Conservation (phyloP, 1,140 invertebrate species). For the Neotoxoptera formosana region DNA sequence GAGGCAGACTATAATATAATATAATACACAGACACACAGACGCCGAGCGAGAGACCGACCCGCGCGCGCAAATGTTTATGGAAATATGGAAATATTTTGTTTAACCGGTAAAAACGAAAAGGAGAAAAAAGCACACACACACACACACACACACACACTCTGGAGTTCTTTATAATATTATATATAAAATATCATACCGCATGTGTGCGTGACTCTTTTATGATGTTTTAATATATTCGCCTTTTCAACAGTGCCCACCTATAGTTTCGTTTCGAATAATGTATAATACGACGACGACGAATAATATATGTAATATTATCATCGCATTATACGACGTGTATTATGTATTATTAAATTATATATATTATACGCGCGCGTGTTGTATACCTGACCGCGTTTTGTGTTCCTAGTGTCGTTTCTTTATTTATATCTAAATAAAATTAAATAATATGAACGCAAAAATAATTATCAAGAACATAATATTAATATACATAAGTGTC, state of each 20-base stretch:
- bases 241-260: not conserved
- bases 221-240: not conserved
- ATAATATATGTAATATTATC: not conserved
- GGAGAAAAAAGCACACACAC: not conserved
- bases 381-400: not conserved
- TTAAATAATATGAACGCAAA: not conserved
- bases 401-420: not conserved
- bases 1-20: not conserved
- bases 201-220: not conserved
- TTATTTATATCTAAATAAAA: not conserved
- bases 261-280: not conserved
- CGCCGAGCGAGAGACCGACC: not conserved
- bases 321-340: no score
- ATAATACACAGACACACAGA: not conserved
- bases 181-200: no score
- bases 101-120: slow-evolving; percentile 5
- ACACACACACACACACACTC: not conserved
- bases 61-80: not conserved
- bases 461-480: not conserved
- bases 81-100: slow-evolving; percentile 4
- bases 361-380: not conserved
- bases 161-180: not conserved
- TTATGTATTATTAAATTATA: not conserved
- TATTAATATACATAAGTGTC: no score
- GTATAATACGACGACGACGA: not conserved